Evolutionary conservation across 2,113 vertebrate genomes (phyloP).

Genomic region (Mixornis gularis): DNA sequence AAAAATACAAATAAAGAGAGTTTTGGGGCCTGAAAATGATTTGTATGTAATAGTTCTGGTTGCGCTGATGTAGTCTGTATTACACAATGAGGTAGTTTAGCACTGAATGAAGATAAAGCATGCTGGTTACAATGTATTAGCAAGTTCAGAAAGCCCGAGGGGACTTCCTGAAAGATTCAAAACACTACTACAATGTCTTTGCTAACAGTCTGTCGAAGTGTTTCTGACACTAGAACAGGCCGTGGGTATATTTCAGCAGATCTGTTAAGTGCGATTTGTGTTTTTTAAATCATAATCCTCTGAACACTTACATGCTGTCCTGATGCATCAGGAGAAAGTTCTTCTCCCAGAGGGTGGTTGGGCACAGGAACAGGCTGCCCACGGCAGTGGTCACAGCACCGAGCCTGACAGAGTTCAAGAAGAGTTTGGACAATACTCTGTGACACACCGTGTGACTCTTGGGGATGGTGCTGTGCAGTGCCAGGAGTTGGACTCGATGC

Average conservation of each 20-base stretch:
- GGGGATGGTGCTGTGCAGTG: too few species aligned
- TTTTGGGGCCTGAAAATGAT: background rate
- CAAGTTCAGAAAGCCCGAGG: background rate
- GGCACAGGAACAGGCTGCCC: background rate
- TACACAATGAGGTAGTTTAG: background rate
- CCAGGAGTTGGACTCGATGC: too few species aligned
- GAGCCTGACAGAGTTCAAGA: background rate
- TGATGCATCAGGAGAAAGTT: background rate
- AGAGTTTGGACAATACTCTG: fast-evolving
- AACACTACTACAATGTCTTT: background rate
- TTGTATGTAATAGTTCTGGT: background rate
- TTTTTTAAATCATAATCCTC: background rate
- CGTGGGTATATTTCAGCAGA: background rate
- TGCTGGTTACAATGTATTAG: background rate
- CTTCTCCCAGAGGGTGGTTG: background rate
- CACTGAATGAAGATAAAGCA: background rate
- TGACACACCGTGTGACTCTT: fast-evolving
- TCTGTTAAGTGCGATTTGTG: background rate
- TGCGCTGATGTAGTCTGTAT: background rate
- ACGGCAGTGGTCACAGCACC: background rate
- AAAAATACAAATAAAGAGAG: background rate
- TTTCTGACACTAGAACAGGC: background rate
- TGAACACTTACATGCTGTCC: background rate
- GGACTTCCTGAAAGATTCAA: background rate
- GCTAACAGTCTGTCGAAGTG: background rate